phyloP scores from a whole-genome alignment of 2,888 invertebrate species.

The Pherbina coryleti region DNA sequence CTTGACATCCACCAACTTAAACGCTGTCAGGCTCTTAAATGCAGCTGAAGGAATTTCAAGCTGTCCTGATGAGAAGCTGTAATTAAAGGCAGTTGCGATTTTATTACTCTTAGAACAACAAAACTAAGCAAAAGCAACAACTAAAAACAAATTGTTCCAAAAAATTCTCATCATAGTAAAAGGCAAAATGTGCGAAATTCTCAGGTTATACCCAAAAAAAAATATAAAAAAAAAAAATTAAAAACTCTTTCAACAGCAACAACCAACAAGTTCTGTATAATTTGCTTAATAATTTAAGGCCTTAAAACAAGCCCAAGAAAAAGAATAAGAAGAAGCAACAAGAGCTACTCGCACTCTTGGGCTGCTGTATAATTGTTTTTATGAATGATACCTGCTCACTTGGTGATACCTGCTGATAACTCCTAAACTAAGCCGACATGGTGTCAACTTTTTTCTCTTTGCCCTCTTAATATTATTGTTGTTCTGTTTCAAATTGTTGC shows the following conservation, averaged over 20 bases:
- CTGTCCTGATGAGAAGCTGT: not conserved
- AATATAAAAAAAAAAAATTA: not conserved
- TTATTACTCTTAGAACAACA: not conserved
- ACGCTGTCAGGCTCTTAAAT: too few species aligned
- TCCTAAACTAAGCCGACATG: too few species aligned
- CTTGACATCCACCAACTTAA: too few species aligned
- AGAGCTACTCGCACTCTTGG: not conserved
- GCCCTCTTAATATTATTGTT: not conserved
- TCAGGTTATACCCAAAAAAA: not conserved
- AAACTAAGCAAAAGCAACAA: not conserved
- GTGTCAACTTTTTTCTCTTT: not conserved
- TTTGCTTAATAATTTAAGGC: not conserved
- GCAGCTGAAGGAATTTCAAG: too few species aligned
- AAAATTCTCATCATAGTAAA: too few species aligned
- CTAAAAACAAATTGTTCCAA: not conserved
- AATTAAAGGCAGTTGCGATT: not conserved
- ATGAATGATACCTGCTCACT: constrained; percentile 8
- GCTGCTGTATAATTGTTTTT: constrained; percentile 2
- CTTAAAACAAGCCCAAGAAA: not conserved
- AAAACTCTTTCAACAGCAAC: not conserved
- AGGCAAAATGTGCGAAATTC: too few species aligned
- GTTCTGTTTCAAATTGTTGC: not conserved
- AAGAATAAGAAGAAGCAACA: not conserved
- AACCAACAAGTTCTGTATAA: not conserved
- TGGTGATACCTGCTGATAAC: too few species aligned